A percentile compares a stretch with the other conserved stretches of the same genome.
Conservation (phyloP, 2,113 vertebrate species). For the Lepus europaeus region DNA sequence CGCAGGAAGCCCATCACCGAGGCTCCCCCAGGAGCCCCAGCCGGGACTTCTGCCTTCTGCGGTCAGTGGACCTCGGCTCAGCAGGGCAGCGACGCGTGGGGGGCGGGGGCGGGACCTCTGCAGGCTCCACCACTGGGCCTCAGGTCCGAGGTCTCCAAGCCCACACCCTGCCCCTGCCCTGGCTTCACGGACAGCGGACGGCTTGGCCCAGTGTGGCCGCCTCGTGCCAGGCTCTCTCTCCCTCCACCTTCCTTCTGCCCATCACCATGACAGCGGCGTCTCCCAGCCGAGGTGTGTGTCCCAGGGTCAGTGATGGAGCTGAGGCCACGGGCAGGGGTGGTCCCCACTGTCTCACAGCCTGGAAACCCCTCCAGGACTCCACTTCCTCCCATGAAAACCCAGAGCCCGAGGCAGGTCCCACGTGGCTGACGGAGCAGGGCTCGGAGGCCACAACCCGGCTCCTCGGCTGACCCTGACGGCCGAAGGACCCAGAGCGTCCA, state of each 20-base stretch:
- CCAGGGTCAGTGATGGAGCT: neutral
- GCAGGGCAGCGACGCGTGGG: too few relatives aligned
- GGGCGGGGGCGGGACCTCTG: accelerated
- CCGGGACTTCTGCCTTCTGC: neutral
- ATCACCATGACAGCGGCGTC: neutral
- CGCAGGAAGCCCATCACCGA: neutral
- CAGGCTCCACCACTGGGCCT: neutral
- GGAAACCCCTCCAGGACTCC: neutral
- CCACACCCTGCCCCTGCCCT: neutral
- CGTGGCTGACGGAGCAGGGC: accelerated
- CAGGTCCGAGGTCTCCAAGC: neutral
- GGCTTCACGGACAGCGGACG: neutral
- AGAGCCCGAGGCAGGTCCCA: neutral
- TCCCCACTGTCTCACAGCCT: neutral
- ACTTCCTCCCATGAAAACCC: accelerated
- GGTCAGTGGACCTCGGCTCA: neutral
- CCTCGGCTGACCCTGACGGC: neutral
- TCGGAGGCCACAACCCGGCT: neutral
- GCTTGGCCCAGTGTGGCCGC: neutral
- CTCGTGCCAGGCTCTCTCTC: neutral
- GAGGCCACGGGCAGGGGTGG: neutral
- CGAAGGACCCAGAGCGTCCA: accelerated
- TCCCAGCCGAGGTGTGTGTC: neutral
- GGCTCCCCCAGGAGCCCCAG: neutral
- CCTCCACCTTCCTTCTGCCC: neutral